Base-by-base conservation (phyloP, 2,797 vertebrate genomes). In the Spinus olivaceus region DNA sequence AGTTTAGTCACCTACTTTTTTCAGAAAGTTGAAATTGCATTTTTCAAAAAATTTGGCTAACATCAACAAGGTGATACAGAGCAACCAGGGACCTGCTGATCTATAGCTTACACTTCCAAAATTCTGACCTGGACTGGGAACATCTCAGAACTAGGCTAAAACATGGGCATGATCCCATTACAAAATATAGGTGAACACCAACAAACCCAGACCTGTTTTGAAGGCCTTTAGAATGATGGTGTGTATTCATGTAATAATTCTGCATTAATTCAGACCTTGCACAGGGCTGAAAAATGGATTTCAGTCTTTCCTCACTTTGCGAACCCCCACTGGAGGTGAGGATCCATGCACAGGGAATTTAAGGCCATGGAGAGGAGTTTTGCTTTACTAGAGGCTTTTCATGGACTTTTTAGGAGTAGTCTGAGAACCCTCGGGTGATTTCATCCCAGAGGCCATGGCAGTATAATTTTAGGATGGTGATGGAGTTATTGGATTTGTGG, bases 81-180 rank as follows among this genome's bases (percentile, higher is more conserved):
- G 50, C 14, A 54, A 27, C 27, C 24, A 35, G 44, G 19, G 41
- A 53, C 32, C 23, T 46, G 28, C 5, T 24, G 25, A 66, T 49
- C 24, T 51, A 51, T 11, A 39, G n/a, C 27, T 63, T 18, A n/a
- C 0, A 3, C 59, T 61, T 50, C 41, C 32, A 33, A 24, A 70
- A 50, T 8, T 61, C 46, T 61, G 60, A 54, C 13, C 39, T 37
- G 21, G 16, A n/a, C 76, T 67, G 39, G 27, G 25, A 87, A 21
- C 17, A 49, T 37, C 37, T 81, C 63, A 63, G 54, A 59, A 59
- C 33, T 37, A 73, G 71, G 46, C 59, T 87, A 44, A 63, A 59
- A 39, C 0, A 2, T 17, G 18, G n/a, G 3, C 50, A 61, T 0
- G 5, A 42, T 28, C 47, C 70, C 39, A 14, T 59, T 35, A 7